Conservation (phyloP, 2,888 invertebrate genomes). For the Archaeoteleia sp. region DNA sequence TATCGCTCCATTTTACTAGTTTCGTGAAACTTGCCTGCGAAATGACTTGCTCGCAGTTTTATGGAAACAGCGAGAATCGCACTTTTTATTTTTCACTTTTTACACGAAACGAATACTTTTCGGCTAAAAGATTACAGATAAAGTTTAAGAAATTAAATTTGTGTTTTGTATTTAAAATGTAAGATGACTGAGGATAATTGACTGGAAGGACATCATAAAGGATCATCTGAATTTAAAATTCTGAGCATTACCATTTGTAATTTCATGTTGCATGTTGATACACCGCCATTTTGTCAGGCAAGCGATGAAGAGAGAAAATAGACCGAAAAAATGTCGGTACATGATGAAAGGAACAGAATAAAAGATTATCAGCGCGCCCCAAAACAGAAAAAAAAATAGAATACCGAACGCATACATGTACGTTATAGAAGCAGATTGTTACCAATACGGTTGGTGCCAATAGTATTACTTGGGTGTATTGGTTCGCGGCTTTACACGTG, state of each 20-base stretch:
- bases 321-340: no score
- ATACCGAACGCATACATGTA: neutral
- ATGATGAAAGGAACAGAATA: neutral
- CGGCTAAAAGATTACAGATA: no score
- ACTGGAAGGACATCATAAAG: no score
- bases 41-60: neutral
- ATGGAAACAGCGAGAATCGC: neutral
- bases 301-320: no score
- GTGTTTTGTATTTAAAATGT: no score
- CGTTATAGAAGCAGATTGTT: conserved; percentile 28
- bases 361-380: neutral
- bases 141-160: no score
- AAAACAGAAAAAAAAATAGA: neutral
- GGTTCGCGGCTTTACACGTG: conserved; percentile 42
- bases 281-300: no score
- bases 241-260: no score
- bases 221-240: no score
- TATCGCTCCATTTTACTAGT: conserved; percentile 45
- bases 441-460: conserved; percentile 27
- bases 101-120: no score
- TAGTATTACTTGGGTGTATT: conserved; percentile 32
- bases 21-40: neutral
- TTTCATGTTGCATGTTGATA: no score
- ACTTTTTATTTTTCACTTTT: neutral
- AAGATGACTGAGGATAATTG: no score